Conservation (phyloP, 2,888 invertebrate species). For the Callinectes sapidus region DNA sequence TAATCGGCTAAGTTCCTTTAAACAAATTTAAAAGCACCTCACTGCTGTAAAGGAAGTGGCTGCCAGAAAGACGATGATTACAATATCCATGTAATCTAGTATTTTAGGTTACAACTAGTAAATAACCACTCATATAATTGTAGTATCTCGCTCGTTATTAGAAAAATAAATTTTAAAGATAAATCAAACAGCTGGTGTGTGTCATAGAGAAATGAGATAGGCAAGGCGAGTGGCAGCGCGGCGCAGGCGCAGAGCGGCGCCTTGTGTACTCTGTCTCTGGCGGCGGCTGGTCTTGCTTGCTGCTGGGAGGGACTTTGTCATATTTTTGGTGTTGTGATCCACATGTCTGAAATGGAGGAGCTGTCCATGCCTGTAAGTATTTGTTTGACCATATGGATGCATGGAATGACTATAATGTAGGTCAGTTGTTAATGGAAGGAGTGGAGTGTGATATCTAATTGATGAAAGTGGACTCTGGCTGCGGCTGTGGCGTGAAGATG, state of each 20-base stretch:
- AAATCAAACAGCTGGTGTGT: neutral
- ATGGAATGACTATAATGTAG: neutral
- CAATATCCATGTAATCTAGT: neutral
- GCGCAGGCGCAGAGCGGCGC: conserved; percentile 46
- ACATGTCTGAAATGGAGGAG: conserved; percentile 57
- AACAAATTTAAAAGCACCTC: neutral
- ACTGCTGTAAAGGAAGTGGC: neutral
- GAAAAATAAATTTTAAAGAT: neutral
- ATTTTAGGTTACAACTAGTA: neutral
- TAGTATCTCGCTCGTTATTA: neutral
- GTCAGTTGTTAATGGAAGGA: neutral
- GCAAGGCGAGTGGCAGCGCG: neutral
- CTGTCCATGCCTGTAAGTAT: conserved; percentile 50
- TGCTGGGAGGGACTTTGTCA: conserved; percentile 41
- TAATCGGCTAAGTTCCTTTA: neutral
- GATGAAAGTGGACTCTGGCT: conserved; percentile 21
- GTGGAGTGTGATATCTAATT: neutral
- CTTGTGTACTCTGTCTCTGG: conserved; percentile 61
- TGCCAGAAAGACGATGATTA: neutral
- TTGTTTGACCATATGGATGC: neutral
- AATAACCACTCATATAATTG: neutral
- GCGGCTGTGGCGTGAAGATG: conserved; percentile 20
- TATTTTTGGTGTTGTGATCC: conserved; percentile 9
- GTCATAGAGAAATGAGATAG: neutral
- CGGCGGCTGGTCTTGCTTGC: conserved; percentile 46